These are phyloP conservation scores for Globodera rostochiensis DNA, from an alignment of 1,140 invertebrate genomes.

Conservation along the genomic window DNA sequence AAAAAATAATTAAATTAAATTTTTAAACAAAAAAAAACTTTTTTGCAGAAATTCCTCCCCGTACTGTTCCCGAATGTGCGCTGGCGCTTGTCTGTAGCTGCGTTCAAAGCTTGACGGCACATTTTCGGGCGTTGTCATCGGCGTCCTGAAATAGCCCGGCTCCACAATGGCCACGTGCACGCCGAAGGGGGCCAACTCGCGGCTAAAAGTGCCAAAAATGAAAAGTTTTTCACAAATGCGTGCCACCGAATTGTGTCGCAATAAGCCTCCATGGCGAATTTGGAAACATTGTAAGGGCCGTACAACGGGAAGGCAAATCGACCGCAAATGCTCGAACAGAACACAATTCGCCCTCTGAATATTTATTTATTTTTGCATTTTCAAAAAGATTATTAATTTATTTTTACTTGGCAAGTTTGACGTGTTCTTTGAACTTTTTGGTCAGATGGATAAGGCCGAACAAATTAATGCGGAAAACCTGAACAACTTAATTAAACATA, in stretches of 20 bases:
- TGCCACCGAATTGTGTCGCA: slow-evolving; percentile 24
- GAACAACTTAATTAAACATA: too few relatives aligned
- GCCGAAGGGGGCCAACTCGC: slow-evolving; percentile 26
- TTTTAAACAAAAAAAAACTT: neutral
- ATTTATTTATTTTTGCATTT: neutral
- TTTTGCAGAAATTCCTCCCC: slow-evolving; percentile 23
- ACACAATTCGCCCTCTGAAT: slow-evolving; percentile 21
- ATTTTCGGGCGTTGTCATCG: slow-evolving; percentile 16
- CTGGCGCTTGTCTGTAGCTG: slow-evolving; percentile 14
- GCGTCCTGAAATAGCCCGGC: slow-evolving; percentile 27
- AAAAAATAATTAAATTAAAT: neutral
- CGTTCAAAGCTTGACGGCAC: slow-evolving; percentile 10
- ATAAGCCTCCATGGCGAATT: slow-evolving; percentile 31
- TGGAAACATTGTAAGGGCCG: slow-evolving; percentile 24
- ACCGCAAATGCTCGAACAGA: slow-evolving; percentile 23
- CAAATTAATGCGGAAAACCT: slow-evolving; percentile 21
- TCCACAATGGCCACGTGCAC: slow-evolving; percentile 23
- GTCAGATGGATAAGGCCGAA: slow-evolving; percentile 23
- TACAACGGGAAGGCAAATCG: slow-evolving; percentile 21
- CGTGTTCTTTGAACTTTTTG: slow-evolving; percentile 32
- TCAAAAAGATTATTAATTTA: neutral
- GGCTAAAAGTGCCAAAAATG: slow-evolving; percentile 5
- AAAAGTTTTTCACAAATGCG: neutral
- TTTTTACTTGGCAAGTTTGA: slow-evolving; percentile 22
- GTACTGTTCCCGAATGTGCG: slow-evolving; percentile 25